These are phyloP conservation scores for Ameiurus melas DNA, from an alignment of 2,113 vertebrate species.

Conservation along the genomic window DNA sequence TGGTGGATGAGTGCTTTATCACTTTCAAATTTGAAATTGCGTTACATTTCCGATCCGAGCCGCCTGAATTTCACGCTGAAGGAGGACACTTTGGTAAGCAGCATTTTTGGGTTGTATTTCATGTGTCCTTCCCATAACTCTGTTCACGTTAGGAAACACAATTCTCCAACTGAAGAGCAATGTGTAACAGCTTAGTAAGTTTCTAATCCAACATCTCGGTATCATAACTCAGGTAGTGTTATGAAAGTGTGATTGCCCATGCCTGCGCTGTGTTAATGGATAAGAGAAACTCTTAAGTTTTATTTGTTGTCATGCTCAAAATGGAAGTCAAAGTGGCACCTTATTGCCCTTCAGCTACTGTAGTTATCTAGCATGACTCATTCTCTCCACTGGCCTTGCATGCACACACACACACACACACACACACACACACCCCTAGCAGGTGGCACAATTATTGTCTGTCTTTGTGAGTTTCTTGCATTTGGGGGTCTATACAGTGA, in stretches of 20 bases:
- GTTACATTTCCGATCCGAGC: neutral
- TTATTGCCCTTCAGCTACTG: slow-evolving; percentile 15
- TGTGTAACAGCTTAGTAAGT: neutral
- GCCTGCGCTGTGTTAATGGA: neutral
- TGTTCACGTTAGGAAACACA: neutral
- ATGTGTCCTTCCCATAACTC: neutral
- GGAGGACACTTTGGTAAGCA: neutral
- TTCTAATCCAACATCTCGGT: neutral
- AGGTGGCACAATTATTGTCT: neutral
- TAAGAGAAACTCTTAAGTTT: neutral
- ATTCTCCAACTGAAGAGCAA: neutral
- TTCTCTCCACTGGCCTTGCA: slow-evolving; percentile 21
- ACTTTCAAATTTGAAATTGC: neutral
- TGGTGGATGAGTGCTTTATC: neutral
- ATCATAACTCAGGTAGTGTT: neutral
- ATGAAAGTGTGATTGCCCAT: neutral
- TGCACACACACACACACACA: neutral
- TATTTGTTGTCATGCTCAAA: neutral
- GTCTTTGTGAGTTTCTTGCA: slow-evolving; percentile 17
- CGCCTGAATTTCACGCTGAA: neutral
- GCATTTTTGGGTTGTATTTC: neutral
- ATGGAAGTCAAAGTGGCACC: slow-evolving; percentile 1
- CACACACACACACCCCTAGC: neutral
- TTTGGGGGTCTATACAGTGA: neutral
- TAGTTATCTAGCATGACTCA: slow-evolving; percentile 7